These are phyloP conservation scores for Hypselothyrea guttata DNA, from an alignment of 2,888 invertebrate genomes.

Conservation along the genomic window DNA sequence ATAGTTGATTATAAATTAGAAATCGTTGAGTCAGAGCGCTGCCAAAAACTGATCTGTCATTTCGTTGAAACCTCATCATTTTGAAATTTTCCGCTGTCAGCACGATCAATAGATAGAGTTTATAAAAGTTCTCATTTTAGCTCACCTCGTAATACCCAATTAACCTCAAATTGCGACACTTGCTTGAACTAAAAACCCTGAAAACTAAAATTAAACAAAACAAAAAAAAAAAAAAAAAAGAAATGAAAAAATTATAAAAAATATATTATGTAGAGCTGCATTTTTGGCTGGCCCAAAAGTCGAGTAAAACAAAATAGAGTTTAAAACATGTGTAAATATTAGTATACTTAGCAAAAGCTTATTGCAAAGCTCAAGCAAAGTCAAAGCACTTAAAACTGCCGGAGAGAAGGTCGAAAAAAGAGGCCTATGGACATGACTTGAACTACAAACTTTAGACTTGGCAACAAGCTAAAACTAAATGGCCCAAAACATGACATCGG, in stretches of 20 bases:
- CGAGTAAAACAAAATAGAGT: constrained; percentile 7
- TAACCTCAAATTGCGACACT: constrained; percentile 36
- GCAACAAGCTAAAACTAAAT: constrained; percentile 32
- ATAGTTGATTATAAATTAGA: constrained; percentile 37
- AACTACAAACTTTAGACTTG: constrained; percentile 68
- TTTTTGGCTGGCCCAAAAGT: constrained; percentile 68
- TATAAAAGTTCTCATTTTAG: constrained; percentile 2
- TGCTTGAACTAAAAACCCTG: constrained; percentile 39
- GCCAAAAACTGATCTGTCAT: constrained; percentile 43
- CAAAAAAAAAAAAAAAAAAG: neutral
- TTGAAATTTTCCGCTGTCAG: neutral
- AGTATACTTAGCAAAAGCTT: constrained; percentile 19
- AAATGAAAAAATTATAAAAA: no score
- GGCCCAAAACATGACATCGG: constrained; percentile 44
- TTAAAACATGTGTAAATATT: constrained; percentile 19
- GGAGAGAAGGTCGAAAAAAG: constrained; percentile 51
- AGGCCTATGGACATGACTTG: constrained; percentile 62
- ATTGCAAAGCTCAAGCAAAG: constrained; percentile 51
- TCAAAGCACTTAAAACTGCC: constrained; percentile 61
- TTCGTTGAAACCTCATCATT: neutral
- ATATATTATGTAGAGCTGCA: constrained; percentile 29
- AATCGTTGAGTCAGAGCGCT: constrained; percentile 43
- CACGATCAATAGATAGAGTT: no score
- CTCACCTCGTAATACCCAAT: constrained; percentile 20
- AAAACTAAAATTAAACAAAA: constrained; percentile 17